Evolutionary conservation across 2,113 vertebrate species (phyloP).

Genomic region (Anoura caudifer): DNA sequence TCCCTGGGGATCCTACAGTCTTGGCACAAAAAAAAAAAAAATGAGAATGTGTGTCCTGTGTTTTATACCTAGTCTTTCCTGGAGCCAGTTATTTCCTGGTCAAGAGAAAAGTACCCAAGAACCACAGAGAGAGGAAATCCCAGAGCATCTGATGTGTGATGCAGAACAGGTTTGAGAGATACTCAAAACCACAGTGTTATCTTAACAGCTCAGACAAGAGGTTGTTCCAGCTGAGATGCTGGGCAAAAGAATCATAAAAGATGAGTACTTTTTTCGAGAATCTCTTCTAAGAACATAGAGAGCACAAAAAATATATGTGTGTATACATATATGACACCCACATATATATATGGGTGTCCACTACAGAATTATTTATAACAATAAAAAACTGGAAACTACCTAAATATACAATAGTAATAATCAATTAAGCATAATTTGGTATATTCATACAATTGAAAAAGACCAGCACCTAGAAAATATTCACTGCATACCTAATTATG

Average conservation of each 20-base stretch:
- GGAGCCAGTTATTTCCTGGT: conserved; percentile 18
- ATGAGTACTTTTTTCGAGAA: neutral
- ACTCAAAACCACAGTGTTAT: neutral
- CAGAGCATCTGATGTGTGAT: neutral
- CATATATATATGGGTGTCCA: neutral
- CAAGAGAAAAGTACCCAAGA: neutral
- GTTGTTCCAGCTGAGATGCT: neutral
- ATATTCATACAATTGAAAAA: conserved; percentile 3
- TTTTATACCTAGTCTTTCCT: neutral
- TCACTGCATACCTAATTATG: neutral
- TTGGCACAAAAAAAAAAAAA: neutral
- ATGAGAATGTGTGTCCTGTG: neutral
- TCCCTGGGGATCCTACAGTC: neutral
- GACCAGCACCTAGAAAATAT: neutral
- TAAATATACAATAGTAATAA: conserved; percentile 20
- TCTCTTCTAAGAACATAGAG: conserved; percentile 7
- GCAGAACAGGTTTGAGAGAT: neutral
- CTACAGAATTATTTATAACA: conserved; percentile 13
- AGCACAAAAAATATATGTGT: neutral
- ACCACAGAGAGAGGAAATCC: neutral
- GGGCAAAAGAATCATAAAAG: conserved; percentile 21
- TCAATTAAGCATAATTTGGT: neutral
- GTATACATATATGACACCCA: no score
- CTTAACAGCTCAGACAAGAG: neutral
- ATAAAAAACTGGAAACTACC: neutral